Conservation (phyloP, 2,888 invertebrate species). For the Acanthosepion esculentum region DNA sequence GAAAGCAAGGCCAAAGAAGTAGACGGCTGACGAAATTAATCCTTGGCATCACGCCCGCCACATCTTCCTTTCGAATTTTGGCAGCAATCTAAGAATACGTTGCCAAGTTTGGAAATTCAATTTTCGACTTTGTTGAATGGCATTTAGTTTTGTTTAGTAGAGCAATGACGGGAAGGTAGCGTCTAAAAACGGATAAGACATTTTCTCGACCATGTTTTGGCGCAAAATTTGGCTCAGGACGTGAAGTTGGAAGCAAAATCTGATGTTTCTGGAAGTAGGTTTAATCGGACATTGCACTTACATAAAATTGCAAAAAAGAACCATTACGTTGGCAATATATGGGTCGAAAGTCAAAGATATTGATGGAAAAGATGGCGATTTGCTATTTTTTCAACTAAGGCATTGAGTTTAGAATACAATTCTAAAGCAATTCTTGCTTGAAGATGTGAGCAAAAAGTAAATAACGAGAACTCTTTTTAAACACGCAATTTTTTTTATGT, state of each 20-base stretch:
- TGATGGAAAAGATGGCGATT: too few relatives aligned
- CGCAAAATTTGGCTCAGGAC: not conserved
- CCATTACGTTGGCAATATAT: too few relatives aligned
- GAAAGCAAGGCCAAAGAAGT: not conserved
- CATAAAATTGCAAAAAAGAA: too few relatives aligned
- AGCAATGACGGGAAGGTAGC: not conserved
- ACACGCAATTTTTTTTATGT: too few relatives aligned
- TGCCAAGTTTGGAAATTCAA: slow-evolving; percentile 33
- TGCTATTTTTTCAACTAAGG: too few relatives aligned
- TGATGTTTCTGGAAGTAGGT: not conserved
- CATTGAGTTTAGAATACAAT: too few relatives aligned
- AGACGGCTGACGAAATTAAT: not conserved
- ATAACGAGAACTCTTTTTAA: too few relatives aligned
- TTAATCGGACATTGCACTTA: too few relatives aligned
- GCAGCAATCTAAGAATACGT: not conserved
- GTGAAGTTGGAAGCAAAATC: not conserved
- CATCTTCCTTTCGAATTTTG: slow-evolving; percentile 3
- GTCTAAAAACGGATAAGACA: not conserved
- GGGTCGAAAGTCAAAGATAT: too few relatives aligned
- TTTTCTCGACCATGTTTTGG: not conserved
- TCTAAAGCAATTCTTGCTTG: too few relatives aligned
- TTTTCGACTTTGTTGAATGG: not conserved
- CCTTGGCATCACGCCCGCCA: not conserved
- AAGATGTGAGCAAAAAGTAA: too few relatives aligned
- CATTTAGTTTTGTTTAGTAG: not conserved